phyloP scores from a whole-genome alignment of 2,888 invertebrate species.

The Lithosia quadra region DNA sequence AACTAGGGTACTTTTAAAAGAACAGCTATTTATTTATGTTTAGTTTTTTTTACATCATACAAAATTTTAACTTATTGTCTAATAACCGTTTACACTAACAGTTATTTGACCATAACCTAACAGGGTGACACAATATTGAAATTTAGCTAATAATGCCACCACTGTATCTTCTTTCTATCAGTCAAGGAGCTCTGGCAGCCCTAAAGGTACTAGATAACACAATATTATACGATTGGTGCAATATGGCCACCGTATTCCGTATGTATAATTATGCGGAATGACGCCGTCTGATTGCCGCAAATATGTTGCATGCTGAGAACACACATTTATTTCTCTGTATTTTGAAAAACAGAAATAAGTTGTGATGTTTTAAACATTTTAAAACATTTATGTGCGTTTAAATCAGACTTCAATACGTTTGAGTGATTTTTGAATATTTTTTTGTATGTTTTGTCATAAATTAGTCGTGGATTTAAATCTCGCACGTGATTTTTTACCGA shows the following conservation, averaged over 20 bases:
- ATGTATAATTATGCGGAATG: background rate
- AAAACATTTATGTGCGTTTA: constrained; percentile 25
- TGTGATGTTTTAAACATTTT: constrained; percentile 19
- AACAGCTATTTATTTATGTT: no score
- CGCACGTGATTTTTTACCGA: constrained; percentile 17
- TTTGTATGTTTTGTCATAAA: constrained; percentile 18
- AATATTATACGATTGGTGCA: background rate
- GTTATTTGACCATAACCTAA: no score
- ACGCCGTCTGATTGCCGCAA: constrained; percentile 1
- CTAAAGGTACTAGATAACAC: background rate
- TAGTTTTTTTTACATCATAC: no score
- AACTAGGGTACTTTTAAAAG: no score
- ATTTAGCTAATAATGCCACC: no score
- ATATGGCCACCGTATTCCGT: background rate
- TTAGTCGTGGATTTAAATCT: constrained; percentile 22
- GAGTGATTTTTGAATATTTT: constrained; percentile 18
- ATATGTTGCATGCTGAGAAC: background rate
- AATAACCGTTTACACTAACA: no score
- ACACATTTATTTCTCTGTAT: constrained; percentile 3
- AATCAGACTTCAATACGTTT: constrained; percentile 16
- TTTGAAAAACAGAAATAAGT: constrained; percentile 14
- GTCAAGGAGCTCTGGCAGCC: background rate
- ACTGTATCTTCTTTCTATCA: background rate
- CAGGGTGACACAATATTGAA: no score
- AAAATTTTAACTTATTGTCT: no score